Evolutionary conservation across 2,888 invertebrate genomes (phyloP), one percentile per base, ranked within the genome.

Genomic region (Drosophila meridiana): DNA sequence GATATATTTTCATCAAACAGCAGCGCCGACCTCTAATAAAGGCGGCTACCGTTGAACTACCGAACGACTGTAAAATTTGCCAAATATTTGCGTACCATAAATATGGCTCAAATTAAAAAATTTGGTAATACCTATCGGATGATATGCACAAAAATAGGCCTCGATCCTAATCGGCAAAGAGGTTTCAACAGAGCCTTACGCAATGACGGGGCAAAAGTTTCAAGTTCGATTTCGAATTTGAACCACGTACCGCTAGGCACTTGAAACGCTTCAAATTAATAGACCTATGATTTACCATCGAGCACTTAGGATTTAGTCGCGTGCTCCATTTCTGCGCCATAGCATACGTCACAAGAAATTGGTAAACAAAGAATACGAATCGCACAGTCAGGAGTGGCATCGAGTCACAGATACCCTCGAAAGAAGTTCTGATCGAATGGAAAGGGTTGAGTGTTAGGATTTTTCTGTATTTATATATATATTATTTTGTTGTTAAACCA

Each of bases 91-190:
- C 13, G 38, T 32, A 43, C 34, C 28, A 69, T 69, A 58, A 45
- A 57, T 43, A 9, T n/a, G 8, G n/a, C 14, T 13, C 7, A 6
- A 11, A 6, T 65, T 20, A 20, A 20, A 43, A 52, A 43, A 5
- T 7, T 20, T 1, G 30, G 26, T 42, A 56, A 56, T 52, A 13
- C 30, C 1, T n/a, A 42, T 13, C 43, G 36, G 38, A 58, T 69
- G 69, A 57, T 38, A 42, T 5, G 69, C 68, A 50, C 7, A 66
- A 68, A 20, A 20, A 36, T 6, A 26, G 28, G 9, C 11, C 28
- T 13, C n/a, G 69, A 43, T 52, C 58, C 30, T 45, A 58, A 69
- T 69, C 69, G 45, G 30, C 11, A 32, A 32, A 11, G 3, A 56
- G 38, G 58, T 34, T 14, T 6, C 28, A 58, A 45, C 50, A 32